Evolutionary conservation across 30 jellyfish, hydroid and myxozoan species (phyloP), one percentile per base, ranked within the genome.

Genomic region (Hydra vulgaris): DNA sequence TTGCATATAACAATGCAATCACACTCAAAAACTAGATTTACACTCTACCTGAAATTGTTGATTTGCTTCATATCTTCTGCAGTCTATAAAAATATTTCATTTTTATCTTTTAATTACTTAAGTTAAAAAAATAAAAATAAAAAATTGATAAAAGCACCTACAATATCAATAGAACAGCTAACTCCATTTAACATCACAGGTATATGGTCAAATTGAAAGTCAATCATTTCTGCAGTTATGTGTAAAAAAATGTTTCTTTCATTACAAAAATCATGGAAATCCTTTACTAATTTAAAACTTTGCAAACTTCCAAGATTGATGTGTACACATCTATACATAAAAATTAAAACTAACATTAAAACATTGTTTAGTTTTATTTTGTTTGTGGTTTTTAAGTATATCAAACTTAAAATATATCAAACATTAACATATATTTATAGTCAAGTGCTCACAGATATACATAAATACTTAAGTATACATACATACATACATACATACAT

Each of bases 151-250:
- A 3, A 12, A 40, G 61, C 61, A 40, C 61, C 61, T 40, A 40
- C 61, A 40, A 75, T 24, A 25, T 75, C 56, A n/a, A 26, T 24
- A 7, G 83, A 25, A 16, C 17, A 75, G 26, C 72, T 18, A 70
- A 75, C 53, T 25, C 83, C 71, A 25, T 75, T 75, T 54, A 75
- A 0, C 71, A 75, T 17, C 4, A 70, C 24, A 25, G 83, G 7
- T 73, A 75, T 18, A 22, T 75, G 83, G 16, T 75, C 83, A n/a
- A 75, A 70, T 25, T 75, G 83, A 67, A 75, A 25, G 16, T 75
- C 72, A 20, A 75, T 27, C 23, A 7, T 15, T 25, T 75, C 56
- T 67, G 71, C 67, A 24, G 83, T 23, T 53, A 75, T 0, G 24
- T 75, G 83, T 70, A 75, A 21, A 25, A 25, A 21, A 75, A 24